Evolutionary conservation across 2,113 vertebrate species (phyloP).

Genomic region (Eonycteris spelaea): DNA sequence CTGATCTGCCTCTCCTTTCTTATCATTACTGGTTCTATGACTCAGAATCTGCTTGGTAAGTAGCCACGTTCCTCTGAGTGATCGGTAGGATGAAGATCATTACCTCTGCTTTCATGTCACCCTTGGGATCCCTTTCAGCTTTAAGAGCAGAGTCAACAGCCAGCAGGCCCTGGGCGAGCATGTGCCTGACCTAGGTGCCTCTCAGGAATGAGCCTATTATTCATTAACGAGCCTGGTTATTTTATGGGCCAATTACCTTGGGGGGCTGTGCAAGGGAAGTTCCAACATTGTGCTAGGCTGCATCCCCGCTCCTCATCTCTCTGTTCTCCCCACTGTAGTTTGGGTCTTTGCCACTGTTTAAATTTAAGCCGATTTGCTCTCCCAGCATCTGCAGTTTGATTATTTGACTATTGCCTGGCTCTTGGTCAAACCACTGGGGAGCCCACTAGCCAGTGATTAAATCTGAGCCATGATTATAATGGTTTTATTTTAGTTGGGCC

Average conservation of each 20-base stretch:
- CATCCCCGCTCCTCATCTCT: constrained; percentile 11
- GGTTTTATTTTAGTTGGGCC: constrained; percentile 83
- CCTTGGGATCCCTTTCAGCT: not conserved
- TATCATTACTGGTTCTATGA: not conserved
- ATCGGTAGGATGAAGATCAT: not conserved
- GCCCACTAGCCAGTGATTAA: constrained; percentile 82
- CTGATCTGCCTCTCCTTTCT: not conserved
- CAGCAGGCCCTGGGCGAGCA: fast-evolving
- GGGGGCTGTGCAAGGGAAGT: constrained; percentile 54
- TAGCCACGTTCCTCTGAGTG: fast-evolving
- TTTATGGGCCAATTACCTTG: constrained; percentile 77
- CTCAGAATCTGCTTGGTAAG: not conserved
- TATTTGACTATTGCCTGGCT: constrained; percentile 87
- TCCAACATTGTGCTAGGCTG: constrained; percentile 69
- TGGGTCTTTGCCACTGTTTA: constrained; percentile 83
- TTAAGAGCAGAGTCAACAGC: not conserved
- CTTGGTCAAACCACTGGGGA: constrained; percentile 83
- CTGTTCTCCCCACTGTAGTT: constrained; percentile 3
- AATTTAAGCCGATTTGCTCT: constrained; percentile 83
- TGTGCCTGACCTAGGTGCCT: not conserved
- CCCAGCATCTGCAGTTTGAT: constrained; percentile 86
- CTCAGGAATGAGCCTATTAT: constrained; percentile 37
- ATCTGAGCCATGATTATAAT: constrained; percentile 81
- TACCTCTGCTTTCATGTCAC: not conserved
- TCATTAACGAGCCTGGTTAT: constrained; percentile 74